Evolutionary conservation across 1,140 invertebrate species (phyloP).

Genomic region (Leptinotarsa defecta): DNA sequence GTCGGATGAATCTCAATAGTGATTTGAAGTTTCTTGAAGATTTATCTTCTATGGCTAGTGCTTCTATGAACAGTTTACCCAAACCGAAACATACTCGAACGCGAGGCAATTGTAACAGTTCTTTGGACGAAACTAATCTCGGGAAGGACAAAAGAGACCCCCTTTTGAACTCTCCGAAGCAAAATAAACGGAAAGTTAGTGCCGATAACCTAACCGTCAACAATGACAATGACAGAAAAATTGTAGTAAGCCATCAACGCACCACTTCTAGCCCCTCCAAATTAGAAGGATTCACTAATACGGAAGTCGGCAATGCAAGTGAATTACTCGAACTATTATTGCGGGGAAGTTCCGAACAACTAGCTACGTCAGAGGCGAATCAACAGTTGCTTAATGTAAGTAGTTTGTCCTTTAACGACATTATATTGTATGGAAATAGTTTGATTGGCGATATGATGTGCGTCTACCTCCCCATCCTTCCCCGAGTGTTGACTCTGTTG

Average conservation of each 20-base stretch:
- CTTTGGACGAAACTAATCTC: constrained; percentile 59
- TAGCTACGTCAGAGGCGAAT: constrained; percentile 59
- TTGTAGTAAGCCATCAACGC: constrained; percentile 67
- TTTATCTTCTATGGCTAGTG: constrained; percentile 38
- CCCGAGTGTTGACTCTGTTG: too few species aligned
- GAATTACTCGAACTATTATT: constrained; percentile 75
- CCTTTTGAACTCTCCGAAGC: constrained; percentile 31
- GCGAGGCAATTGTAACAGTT: constrained; percentile 53
- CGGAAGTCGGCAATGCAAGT: constrained; percentile 63
- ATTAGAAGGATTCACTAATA: constrained; percentile 63
- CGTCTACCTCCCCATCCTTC: too few species aligned
- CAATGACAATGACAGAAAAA: constrained; percentile 52
- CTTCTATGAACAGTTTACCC: constrained; percentile 42
- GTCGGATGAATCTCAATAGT: constrained; percentile 59
- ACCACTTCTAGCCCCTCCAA: constrained; percentile 81
- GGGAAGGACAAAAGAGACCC: constrained; percentile 31
- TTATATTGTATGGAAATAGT: too few species aligned
- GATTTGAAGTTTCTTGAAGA: constrained; percentile 63
- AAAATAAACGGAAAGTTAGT: constrained; percentile 59
- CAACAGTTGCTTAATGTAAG: constrained; percentile 60
- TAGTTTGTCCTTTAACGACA: constrained; percentile 30
- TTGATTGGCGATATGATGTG: too few species aligned
- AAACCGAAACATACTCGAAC: constrained; percentile 44
- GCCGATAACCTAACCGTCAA: constrained; percentile 57
- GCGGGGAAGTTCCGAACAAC: constrained; percentile 74